These are phyloP conservation scores for Pseudois nayaur DNA, from an alignment of 2,113 vertebrate genomes.

Conservation along the genomic window DNA sequence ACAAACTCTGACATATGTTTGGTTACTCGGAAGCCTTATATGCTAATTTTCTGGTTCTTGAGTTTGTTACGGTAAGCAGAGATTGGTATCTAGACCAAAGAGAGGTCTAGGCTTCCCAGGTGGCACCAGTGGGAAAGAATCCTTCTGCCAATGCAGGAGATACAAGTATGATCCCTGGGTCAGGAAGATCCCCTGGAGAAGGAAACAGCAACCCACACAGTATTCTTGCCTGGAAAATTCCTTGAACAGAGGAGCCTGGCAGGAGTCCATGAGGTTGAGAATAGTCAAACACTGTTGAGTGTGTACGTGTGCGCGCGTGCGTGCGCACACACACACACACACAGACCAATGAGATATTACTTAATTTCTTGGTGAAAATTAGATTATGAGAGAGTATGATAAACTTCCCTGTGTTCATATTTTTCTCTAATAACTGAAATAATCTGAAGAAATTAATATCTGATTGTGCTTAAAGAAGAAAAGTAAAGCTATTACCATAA, in stretches of 20 bases:
- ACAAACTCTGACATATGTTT: background rate
- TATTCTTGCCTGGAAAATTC: background rate
- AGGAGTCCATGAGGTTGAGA: background rate
- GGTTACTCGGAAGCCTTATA: background rate
- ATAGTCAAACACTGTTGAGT: background rate
- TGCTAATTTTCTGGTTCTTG: constrained; percentile 30
- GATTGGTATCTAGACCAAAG: background rate
- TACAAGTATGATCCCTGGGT: background rate
- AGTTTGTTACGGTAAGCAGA: constrained; percentile 32
- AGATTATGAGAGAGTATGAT: background rate
- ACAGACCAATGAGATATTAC: background rate
- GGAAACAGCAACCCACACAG: background rate
- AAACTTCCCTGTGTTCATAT: background rate
- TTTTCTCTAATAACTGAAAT: constrained; percentile 9
- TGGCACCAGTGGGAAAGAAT: background rate
- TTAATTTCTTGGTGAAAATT: constrained; percentile 23
- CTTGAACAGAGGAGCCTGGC: background rate
- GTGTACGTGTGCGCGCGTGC: fast-evolving
- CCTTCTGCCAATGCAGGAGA: background rate
- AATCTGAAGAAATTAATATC: constrained; percentile 42
- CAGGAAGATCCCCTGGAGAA: background rate
- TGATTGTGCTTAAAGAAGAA: constrained; percentile 1
- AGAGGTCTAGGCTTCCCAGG: background rate
- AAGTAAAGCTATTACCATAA: constrained; percentile 14
- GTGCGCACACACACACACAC: background rate